Conservation (phyloP, 2,888 invertebrate genomes). For the Athalia rosae region DNA sequence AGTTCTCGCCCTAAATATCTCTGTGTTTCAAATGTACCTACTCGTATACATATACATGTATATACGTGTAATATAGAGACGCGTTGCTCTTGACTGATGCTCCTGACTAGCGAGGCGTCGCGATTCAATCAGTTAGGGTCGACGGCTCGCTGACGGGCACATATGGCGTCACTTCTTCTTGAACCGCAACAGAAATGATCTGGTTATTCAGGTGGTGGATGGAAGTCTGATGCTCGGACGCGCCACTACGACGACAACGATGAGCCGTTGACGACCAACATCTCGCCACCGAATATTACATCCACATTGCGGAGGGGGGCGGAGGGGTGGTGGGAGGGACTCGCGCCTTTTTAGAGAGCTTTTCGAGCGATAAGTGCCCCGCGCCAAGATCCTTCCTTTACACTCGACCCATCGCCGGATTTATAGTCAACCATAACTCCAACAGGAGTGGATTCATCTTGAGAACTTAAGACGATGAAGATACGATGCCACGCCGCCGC, state of each 20-base stretch:
- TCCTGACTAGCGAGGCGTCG: constrained; percentile 42
- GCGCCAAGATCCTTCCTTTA: neutral
- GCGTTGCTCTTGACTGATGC: constrained; percentile 24
- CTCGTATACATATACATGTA: neutral
- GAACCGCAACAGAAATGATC: constrained; percentile 40
- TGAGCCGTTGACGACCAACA: constrained; percentile 35
- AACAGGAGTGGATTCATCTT: neutral
- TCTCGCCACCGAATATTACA: neutral
- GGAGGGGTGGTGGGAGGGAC: too few relatives aligned
- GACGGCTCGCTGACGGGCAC: constrained; percentile 40
- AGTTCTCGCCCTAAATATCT: too few relatives aligned
- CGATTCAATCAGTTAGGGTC: constrained; percentile 41
- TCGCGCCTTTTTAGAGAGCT: too few relatives aligned
- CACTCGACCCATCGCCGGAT: neutral
- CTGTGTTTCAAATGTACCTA: neutral
- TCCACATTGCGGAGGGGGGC: neutral
- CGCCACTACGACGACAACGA: constrained; percentile 1
- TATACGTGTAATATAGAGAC: neutral
- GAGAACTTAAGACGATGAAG: too few relatives aligned
- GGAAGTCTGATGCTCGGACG: too few relatives aligned
- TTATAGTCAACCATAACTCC: neutral
- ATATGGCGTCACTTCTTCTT: constrained; percentile 29
- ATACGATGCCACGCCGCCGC: too few relatives aligned
- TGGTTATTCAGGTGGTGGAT: constrained; percentile 41
- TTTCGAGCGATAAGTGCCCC: constrained; percentile 4